Percentiles rank a stretch among this genome's conserved stretches.
These are phyloP conservation scores for Crossocerus cetratus DNA, from an alignment of 2,888 invertebrate genomes.

Conservation along the genomic window DNA sequence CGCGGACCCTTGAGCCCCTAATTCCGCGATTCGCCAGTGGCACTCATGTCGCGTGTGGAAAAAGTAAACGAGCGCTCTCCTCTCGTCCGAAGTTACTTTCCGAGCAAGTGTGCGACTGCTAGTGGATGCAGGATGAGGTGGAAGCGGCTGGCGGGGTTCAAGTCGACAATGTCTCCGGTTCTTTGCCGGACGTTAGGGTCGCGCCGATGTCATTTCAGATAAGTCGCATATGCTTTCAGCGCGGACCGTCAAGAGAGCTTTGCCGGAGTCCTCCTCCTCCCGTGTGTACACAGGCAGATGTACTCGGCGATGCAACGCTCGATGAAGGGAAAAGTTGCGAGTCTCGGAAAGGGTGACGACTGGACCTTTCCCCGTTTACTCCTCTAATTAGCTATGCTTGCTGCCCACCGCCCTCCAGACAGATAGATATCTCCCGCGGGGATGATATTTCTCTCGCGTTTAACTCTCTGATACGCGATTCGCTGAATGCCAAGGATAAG, in stretches of 20 bases:
- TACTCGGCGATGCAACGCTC: too few species aligned
- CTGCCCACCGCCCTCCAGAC: not conserved
- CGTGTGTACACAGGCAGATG: not conserved
- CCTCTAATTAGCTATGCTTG: conserved; percentile 10
- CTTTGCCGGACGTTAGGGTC: conserved; percentile 64
- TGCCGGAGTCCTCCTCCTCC: conserved; percentile 19
- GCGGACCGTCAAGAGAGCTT: conserved; percentile 20
- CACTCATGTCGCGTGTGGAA: too few species aligned
- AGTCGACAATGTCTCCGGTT: conserved; percentile 45
- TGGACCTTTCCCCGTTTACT: not conserved
- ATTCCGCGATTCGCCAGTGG: too few species aligned
- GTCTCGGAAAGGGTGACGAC: too few species aligned
- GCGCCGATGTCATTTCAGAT: conserved; percentile 76
- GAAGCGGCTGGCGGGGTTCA: not conserved
- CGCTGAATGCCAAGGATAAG: not conserved
- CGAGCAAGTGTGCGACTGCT: too few species aligned
- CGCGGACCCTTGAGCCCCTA: not conserved
- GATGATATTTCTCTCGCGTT: conserved; percentile 13
- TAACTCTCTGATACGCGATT: not conserved
- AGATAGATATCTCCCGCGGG: not conserved
- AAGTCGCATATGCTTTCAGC: conserved; percentile 68
- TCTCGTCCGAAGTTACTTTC: too few species aligned
- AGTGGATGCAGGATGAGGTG: too few species aligned
- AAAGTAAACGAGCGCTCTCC: too few species aligned
- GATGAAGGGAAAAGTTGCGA: too few species aligned